Evolutionary conservation across 2,888 invertebrate species (phyloP), one percentile per base, ranked within the genome.

Genomic region (Microdon myrmicae): DNA sequence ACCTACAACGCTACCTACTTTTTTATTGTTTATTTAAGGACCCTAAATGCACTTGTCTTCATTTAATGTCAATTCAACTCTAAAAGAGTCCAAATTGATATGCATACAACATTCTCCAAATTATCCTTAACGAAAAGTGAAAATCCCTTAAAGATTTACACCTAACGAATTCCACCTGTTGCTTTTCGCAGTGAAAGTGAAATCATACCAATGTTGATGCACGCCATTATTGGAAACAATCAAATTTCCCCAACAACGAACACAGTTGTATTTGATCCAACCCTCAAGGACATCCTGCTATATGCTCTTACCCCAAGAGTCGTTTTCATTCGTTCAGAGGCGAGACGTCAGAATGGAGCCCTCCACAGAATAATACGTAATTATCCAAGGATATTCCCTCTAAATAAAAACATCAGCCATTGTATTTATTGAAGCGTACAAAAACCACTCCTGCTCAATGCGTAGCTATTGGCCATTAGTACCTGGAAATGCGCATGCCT

Each of bases 391-490:
- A 67, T 55, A 60, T 59, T 60, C 56, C 60, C 47, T 56, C 61
- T 54, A 67, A 60, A 55, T 49, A 60, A 67, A 67, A 60, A 67
- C 59, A 67, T 49, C 60, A 60, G 59, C 67, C 67, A 60, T 67
- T 67, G 55, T 67, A 41, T 60, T 56, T 56, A 61, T 48, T 53
- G 51, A 61, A 56, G 67, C 61, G 32, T 61, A 35, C 23, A 67
- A 67, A 61, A 67, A 67, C 67, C 67, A 67, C 67, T 67, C 67
- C 67, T 67, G 53, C 48, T 41, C 34, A 54, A 59, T 54, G 66
- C 53, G 59, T 58, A 66, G 66, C 66, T 66, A 66, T 66, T 66
- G 66, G 66, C 66, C 54, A 59, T 59, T 48, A 48, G 47, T 54
- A 38, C 39, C 8, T 22, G 1, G 51, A 37, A 41, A 61, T 61